These are phyloP conservation scores for Stegastes partitus DNA, from an alignment of 2,113 vertebrate species.

Conservation along the genomic window DNA sequence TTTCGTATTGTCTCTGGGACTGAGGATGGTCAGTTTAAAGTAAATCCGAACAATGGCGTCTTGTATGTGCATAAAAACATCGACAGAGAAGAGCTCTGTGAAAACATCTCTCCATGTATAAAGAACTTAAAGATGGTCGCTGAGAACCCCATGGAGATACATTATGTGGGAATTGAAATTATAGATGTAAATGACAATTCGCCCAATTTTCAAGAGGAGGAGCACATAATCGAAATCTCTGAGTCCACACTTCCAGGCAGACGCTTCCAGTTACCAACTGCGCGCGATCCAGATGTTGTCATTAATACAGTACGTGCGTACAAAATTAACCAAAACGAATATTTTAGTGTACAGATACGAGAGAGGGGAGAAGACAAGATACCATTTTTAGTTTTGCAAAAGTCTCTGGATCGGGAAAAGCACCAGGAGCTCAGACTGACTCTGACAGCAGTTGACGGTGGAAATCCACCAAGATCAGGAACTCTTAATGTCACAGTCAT, in stretches of 20 bases:
- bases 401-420: constrained; percentile 75
- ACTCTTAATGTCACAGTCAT: constrained; percentile 73
- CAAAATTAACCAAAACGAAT: constrained; percentile 73
- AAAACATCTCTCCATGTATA: constrained; percentile 54
- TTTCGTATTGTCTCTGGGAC: constrained; percentile 79
- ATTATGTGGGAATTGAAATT: constrained; percentile 77
- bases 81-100: constrained; percentile 79
- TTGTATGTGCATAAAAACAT: constrained; percentile 69
- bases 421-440: constrained; percentile 58
- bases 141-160: constrained; percentile 80
- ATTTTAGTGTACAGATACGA: constrained; percentile 73
- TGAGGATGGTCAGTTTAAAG: constrained; percentile 65
- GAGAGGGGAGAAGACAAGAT: constrained; percentile 73
- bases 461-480: constrained; percentile 72
- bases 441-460: constrained; percentile 78
- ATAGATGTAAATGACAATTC: constrained; percentile 79
- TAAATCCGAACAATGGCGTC: constrained; percentile 76
- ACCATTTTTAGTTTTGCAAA: constrained; percentile 76
- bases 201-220: constrained; percentile 69
- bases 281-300: constrained; percentile 69
- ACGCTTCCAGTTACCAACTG: constrained; percentile 72
- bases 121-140: constrained; percentile 74
- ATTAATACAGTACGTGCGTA: constrained; percentile 68
- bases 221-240: constrained; percentile 64
- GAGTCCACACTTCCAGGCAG: constrained; percentile 61